Evolutionary conservation across 2,797 vertebrate genomes (phyloP).

Genomic region (Graptemys geographica): DNA sequence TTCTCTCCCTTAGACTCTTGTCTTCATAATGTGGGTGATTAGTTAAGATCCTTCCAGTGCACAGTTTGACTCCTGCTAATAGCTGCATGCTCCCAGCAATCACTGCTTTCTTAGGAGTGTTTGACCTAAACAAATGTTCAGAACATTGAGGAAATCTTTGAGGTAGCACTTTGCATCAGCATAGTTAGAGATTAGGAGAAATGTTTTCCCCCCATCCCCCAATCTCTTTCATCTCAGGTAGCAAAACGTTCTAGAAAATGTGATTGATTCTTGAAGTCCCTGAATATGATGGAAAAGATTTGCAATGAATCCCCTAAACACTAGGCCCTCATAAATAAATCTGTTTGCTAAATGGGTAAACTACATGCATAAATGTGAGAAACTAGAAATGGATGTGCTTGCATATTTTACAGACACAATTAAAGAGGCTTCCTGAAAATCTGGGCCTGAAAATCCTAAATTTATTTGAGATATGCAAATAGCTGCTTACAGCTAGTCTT

Average conservation of each 20-base stretch:
- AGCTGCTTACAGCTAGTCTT: background rate
- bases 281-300: background rate
- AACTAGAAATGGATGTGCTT: conserved; percentile 39
- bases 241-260: conserved; percentile 2
- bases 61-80: conserved; percentile 97
- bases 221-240: conserved; percentile 11
- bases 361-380: background rate
- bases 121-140: conserved; percentile 81
- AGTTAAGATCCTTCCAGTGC: conserved; percentile 94
- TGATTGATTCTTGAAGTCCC: background rate
- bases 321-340: background rate
- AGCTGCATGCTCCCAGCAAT: conserved; percentile 99
- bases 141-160: conserved; percentile 42
- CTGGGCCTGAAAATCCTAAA: background rate
- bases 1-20: conserved; percentile 92
- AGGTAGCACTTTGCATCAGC: background rate
- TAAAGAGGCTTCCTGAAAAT: conserved; percentile 14
- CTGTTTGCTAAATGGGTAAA: background rate
- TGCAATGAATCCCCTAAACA: background rate
- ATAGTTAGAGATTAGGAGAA: conserved; percentile 45
- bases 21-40: conserved; percentile 99
- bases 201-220: conserved; percentile 16
- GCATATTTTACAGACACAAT: background rate
- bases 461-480: background rate
- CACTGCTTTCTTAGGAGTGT: conserved; percentile 91